Base-by-base conservation (phyloP, 1,140 invertebrate species). In the Macrobrachium nipponense region DNA sequence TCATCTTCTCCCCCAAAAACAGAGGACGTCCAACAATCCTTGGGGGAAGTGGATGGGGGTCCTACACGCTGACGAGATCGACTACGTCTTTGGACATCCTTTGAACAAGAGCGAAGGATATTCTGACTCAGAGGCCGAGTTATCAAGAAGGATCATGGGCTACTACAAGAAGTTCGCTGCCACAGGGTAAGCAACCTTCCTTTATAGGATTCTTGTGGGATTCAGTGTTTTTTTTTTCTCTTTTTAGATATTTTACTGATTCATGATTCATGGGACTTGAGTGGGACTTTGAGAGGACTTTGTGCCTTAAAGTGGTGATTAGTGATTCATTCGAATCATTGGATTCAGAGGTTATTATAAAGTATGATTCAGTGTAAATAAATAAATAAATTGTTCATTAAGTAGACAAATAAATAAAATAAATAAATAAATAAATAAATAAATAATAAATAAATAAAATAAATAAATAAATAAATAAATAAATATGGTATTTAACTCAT, bases 31-130 rank as follows among this genome's bases (percentile, higher is more conserved):
- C 90, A 95, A 94, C 15, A 96, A 95, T 90, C 93, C 97, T 43
- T 99, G 97, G 98, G 97, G 97, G 20, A 94, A 97, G 90, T 99
- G 98, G 98, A 98, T 98, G 97, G 98, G 98, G 0, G 97, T 98
- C 66, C 95, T 99, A 93, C 98, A 99, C 90, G 98, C 96, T 5
- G 97, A 98, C 90, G 98, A 99, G 91, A 97, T 99, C 89, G 96
- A 97, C 91, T 99, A 98, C 91, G 96, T 98, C 79, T 99, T 99
- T 90, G 98, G 98, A 20, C 95, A 97, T 91, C 97, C 97, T 6
- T 92, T 98, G 80, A 97, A 97, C 92, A 94, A 93, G 91, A 96
- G 95, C 44, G 91, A 96, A 36, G 93, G 94, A 90, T 98, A 97
- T 92, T 96, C 94, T 89, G 93, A 94, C 12, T 93, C 94, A 70